Evolutionary conservation across 2,797 vertebrate genomes (phyloP).

Genomic region (Ispidina picta): DNA sequence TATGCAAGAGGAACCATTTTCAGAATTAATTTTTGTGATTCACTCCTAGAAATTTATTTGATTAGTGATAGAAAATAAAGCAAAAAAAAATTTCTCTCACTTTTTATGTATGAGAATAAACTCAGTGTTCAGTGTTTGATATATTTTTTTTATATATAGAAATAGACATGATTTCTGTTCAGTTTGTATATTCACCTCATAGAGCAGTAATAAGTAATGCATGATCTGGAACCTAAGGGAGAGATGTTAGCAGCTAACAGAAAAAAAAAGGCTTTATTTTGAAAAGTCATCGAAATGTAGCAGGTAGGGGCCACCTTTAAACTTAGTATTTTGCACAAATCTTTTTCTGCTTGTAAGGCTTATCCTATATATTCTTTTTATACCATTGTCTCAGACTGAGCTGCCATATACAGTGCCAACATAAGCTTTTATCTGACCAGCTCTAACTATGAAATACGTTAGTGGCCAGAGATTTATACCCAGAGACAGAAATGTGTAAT

Average conservation of each 20-base stretch:
- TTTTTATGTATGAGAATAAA: not conserved
- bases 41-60: not conserved
- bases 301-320: not conserved
- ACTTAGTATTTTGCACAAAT: not conserved
- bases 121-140: not conserved
- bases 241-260: not conserved
- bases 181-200: not conserved
- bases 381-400: not conserved
- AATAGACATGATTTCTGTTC: not conserved
- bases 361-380: not conserved
- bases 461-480: not conserved
- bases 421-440: not conserved
- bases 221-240: not conserved
- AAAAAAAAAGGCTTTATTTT: not conserved
- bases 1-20: not conserved
- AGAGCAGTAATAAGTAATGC: not conserved
- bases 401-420: not conserved
- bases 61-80: not conserved
- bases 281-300: not conserved
- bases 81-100: not conserved
- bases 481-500: not conserved
- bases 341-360: not conserved
- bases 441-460: not conserved
- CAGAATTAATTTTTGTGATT: not conserved
- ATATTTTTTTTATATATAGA: not conserved